Evolutionary conservation across 2,797 vertebrate genomes (phyloP).

Genomic region (Spinus pinus): DNA sequence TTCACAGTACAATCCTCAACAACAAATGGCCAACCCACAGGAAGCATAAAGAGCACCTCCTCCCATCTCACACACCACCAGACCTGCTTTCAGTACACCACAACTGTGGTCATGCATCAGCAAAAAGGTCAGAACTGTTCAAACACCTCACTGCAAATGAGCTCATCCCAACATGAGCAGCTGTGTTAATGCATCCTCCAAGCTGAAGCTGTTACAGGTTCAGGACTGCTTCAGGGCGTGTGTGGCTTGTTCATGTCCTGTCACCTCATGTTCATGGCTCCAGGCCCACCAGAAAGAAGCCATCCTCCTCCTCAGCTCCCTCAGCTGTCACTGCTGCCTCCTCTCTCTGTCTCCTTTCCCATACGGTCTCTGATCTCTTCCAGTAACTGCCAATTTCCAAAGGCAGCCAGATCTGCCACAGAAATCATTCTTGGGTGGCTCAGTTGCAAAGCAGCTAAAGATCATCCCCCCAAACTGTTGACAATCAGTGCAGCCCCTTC

Average conservation of each 20-base stretch:
- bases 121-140: background rate
- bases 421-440: background rate
- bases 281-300: background rate
- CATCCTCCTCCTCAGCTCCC: background rate
- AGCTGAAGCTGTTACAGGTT: background rate
- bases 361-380: background rate
- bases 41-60: background rate
- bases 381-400: background rate
- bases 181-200: rapidly evolving
- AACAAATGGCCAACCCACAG: background rate
- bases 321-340: background rate
- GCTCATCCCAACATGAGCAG: rapidly evolving
- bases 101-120: rapidly evolving
- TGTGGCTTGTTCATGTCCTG: rapidly evolving
- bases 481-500: background rate
- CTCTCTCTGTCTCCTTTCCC: background rate
- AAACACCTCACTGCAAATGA: rapidly evolving
- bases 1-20: background rate
- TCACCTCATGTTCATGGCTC: rapidly evolving
- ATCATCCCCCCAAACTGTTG: background rate
- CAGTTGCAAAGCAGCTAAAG: background rate
- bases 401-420: background rate
- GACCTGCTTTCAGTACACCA: background rate
- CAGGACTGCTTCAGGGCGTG: rapidly evolving
- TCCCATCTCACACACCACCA: background rate